A percentile compares a stretch with the other conserved stretches of the same genome.
These are phyloP conservation scores for Trachelus troglodyta DNA, from an alignment of 2,888 invertebrate species.

Conservation along the genomic window DNA sequence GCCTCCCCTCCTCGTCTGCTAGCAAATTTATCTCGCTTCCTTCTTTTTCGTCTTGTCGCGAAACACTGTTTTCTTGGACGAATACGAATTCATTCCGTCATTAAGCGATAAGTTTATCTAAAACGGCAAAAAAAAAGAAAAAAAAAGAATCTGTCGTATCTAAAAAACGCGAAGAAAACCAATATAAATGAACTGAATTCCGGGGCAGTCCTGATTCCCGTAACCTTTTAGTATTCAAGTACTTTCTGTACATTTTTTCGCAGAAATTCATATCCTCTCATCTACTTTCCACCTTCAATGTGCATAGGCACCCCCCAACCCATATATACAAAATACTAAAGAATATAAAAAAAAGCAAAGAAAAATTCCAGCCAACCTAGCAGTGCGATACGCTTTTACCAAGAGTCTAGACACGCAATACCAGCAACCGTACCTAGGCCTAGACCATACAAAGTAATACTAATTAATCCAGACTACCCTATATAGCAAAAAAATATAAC, in stretches of 20 bases:
- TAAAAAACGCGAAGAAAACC: constrained; percentile 17
- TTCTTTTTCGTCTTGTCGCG: constrained; percentile 8
- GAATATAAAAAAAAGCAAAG: background rate
- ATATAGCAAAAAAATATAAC: too few species aligned
- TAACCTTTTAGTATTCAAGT: constrained; percentile 29
- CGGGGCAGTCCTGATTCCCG: constrained; percentile 22
- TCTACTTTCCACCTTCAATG: background rate
- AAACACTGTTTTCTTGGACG: constrained; percentile 32
- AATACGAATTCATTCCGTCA: constrained; percentile 53
- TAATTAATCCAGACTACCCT: background rate
- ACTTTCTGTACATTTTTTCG: background rate
- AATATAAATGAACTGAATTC: constrained; percentile 19
- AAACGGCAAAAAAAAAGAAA: constrained; percentile 10
- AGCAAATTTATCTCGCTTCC: constrained; percentile 30
- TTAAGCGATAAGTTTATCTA: constrained; percentile 37
- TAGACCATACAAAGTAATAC: background rate
- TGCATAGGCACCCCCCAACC: background rate
- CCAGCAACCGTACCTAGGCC: background rate
- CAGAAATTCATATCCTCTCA: background rate
- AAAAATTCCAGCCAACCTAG: background rate
- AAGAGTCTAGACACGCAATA: background rate
- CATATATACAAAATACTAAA: background rate
- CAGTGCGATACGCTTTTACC: background rate
- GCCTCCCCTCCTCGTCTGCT: constrained; percentile 33
- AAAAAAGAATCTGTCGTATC: constrained; percentile 13